Percentiles rank a stretch among this genome's conserved stretches.
These are phyloP conservation scores for Metridium senile DNA, from an alignment of 92 coral and sea anemone species.

Conservation along the genomic window DNA sequence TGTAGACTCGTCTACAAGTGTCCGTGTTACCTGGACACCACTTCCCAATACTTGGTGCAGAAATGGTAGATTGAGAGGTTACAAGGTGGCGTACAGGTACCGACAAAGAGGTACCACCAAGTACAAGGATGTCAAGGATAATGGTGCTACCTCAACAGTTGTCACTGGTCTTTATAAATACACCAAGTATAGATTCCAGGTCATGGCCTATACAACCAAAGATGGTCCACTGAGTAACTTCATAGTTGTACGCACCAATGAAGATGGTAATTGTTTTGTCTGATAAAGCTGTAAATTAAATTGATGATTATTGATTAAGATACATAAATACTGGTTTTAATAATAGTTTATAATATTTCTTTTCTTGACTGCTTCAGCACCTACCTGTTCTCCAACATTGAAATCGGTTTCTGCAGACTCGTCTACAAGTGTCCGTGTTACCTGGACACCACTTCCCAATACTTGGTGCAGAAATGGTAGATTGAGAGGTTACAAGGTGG, in stretches of 20 bases:
- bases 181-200: conserved; percentile 32
- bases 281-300: no score
- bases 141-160: background rate
- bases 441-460: no score
- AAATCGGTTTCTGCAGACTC: no score
- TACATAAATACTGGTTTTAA: background rate
- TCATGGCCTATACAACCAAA: conserved; percentile 18
- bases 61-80: conserved; percentile 35
- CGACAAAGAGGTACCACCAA: background rate
- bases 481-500: no score
- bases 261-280: conserved; percentile 14
- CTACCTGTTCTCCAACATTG: no score
- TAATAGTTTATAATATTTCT: background rate
- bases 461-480: no score
- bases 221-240: conserved; percentile 23
- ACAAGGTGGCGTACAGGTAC: conserved; percentile 10
- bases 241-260: conserved; percentile 14
- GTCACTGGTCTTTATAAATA: conserved; percentile 20
- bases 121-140: conserved; percentile 3
- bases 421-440: no score
- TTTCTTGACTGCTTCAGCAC: background rate
- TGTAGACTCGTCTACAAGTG: conserved; percentile 12
- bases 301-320: no score
- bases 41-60: background rate
- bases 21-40: conserved; percentile 31